A percentile compares a stretch with the other conserved stretches of the same genome.
Conservation (phyloP, 2,888 invertebrate genomes). For the Drosophila imparisetae region DNA sequence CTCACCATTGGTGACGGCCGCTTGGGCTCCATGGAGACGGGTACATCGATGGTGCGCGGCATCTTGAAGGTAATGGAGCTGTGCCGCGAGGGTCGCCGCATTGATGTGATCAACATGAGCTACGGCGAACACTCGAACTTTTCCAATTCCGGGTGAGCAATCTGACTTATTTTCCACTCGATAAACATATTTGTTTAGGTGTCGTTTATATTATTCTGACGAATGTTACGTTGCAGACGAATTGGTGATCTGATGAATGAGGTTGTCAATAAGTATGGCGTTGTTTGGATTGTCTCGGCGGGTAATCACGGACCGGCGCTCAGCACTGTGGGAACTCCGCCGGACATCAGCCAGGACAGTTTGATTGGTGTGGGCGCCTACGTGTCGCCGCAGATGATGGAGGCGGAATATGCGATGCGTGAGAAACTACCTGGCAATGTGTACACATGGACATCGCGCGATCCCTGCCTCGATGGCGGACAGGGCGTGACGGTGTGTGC, state of each 20-base stretch:
- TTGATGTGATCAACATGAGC: constrained; percentile 98
- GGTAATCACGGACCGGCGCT: constrained; percentile 92
- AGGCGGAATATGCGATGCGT: constrained; percentile 96
- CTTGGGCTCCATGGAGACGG: constrained; percentile 98
- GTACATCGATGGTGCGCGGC: constrained; percentile 95
- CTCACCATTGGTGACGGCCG: constrained; percentile 97
- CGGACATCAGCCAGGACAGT: constrained; percentile 92
- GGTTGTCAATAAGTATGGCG: constrained; percentile 95
- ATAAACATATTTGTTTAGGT: constrained; percentile 14
- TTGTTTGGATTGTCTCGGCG: constrained; percentile 96
- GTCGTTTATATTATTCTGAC: not conserved
- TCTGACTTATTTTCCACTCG: not conserved
- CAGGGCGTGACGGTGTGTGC: constrained; percentile 95
- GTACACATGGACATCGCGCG: constrained; percentile 96
- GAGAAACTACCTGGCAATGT: constrained; percentile 93
- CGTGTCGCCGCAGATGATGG: constrained; percentile 99
- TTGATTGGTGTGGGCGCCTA: constrained; percentile 98
- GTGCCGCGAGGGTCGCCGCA: constrained; percentile 86
- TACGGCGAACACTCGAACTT: constrained; percentile 98
- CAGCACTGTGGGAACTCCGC: constrained; percentile 95
- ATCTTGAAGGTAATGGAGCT: constrained; percentile 94
- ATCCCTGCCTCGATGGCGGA: constrained; percentile 95
- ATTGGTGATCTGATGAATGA: constrained; percentile 93
- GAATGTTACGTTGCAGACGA: constrained; percentile 86
- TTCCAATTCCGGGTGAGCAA: constrained; percentile 92